Evolutionary conservation across 2,113 vertebrate species (phyloP).

Genomic region (Hydropotes inermis): DNA sequence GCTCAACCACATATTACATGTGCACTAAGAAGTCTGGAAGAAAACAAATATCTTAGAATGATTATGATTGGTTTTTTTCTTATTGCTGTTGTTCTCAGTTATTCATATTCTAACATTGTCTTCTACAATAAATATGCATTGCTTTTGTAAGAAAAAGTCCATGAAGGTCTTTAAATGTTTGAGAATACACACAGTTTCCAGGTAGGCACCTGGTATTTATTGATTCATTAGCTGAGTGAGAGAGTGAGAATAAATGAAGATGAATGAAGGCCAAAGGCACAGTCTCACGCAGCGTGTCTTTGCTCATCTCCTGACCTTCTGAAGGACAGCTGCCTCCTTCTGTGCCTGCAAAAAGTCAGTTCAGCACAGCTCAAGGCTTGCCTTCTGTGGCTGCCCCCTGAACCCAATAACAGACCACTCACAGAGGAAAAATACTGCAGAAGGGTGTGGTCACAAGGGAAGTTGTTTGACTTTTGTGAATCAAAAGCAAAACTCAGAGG

Average conservation of each 20-base stretch:
- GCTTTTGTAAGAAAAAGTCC: not conserved
- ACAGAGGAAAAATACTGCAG: not conserved
- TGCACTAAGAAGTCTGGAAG: not conserved
- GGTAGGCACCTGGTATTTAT: too few species aligned
- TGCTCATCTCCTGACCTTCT: too few species aligned
- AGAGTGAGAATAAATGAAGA: not conserved
- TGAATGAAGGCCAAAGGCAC: not conserved
- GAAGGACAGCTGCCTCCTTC: too few species aligned
- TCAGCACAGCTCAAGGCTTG: not conserved
- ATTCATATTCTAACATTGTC: not conserved
- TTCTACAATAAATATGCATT: not conserved
- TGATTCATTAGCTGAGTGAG: not conserved
- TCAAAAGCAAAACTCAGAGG: not conserved
- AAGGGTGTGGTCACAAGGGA: not conserved
- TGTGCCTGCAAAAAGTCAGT: not conserved
- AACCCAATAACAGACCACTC: not conserved
- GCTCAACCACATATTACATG: not conserved
- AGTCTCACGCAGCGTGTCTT: fast-evolving
- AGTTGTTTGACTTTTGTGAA: not conserved
- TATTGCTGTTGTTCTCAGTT: not conserved
- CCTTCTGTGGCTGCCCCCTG: not conserved
- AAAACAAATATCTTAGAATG: not conserved
- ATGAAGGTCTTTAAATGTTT: not conserved
- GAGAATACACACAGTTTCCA: not conserved
- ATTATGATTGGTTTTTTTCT: not conserved